Percentiles rank a stretch among this genome's conserved stretches.
Evolutionary conservation across 2,797 vertebrate genomes (phyloP).

Genomic region (Margarornis squamiger): DNA sequence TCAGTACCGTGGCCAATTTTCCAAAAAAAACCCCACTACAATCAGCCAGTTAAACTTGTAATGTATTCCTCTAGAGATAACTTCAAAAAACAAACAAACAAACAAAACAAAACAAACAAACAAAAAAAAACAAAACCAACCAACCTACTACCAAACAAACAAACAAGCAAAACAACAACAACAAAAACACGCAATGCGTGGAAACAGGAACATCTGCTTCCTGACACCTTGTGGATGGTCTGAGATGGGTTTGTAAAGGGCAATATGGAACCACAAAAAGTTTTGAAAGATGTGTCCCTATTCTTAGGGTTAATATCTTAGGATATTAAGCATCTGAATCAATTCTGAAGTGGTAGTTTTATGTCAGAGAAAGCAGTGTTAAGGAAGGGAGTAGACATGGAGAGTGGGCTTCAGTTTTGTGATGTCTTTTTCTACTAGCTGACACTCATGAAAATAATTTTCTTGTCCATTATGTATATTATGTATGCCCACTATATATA

Average conservation of each 20-base stretch:
- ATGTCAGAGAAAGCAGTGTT: not conserved
- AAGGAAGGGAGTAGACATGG: not conserved
- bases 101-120: too few species aligned
- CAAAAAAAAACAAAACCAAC: too few species aligned
- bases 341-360: not conserved
- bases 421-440: not conserved
- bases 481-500: too few species aligned
- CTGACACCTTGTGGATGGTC: not conserved
- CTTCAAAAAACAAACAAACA: too few species aligned
- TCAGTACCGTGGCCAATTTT: not conserved
- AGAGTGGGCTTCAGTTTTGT: not conserved
- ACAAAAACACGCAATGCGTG: too few species aligned
- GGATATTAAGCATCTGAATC: not conserved
- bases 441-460: not conserved
- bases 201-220: not conserved
- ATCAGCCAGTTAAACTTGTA: not conserved
- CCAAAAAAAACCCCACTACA: accelerated
- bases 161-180: too few species aligned
- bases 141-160: too few species aligned
- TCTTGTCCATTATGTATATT: not conserved
- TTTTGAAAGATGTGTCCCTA: not conserved
- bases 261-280: not conserved
- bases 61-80: not conserved
- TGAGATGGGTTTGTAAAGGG: not conserved
- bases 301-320: too few species aligned